phyloP scores from a whole-genome alignment of 2,113 vertebrate species.

The Macquaria ambigua region DNA sequence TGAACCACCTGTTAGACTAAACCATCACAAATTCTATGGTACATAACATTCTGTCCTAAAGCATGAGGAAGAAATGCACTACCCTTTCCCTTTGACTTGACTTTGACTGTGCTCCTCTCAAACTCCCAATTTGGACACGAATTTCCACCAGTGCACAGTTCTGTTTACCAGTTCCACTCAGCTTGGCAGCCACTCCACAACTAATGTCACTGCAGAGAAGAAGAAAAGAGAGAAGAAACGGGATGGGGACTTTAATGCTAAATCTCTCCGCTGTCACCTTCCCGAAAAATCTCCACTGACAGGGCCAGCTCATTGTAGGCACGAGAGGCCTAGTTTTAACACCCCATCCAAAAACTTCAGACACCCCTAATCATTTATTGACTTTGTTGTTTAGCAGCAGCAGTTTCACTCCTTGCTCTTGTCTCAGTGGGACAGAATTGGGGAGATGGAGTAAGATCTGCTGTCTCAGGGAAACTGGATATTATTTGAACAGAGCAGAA shows the following conservation, averaged over 20 bases:
- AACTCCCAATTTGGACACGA: conserved; percentile 33
- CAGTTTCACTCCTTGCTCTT: conserved; percentile 37
- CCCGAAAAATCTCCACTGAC: conserved; percentile 33
- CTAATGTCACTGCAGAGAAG: conserved; percentile 32
- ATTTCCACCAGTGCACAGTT: conserved; percentile 45
- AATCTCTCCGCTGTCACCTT: conserved; percentile 43
- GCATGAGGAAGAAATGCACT: neutral
- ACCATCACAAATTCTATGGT: too few species aligned
- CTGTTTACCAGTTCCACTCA: conserved; percentile 49
- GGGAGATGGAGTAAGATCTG: conserved; percentile 54
- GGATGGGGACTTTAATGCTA: conserved; percentile 34
- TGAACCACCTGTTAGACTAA: too few species aligned
- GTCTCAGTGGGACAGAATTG: conserved; percentile 50
- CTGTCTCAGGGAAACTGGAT: conserved; percentile 56
- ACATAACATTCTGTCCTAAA: neutral
- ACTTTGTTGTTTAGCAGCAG: conserved; percentile 58
- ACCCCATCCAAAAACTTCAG: conserved; percentile 33
- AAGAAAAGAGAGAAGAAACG: conserved; percentile 17
- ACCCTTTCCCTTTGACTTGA: neutral
- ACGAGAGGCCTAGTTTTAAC: conserved; percentile 17
- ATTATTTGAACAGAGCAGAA: conserved; percentile 63
- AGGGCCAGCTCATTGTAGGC: conserved; percentile 6
- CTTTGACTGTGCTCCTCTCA: conserved; percentile 8
- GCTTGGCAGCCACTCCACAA: conserved; percentile 46
- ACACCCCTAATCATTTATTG: conserved; percentile 57